Conservation (phyloP, 2,797 vertebrate genomes). For the Tangara arthus region DNA sequence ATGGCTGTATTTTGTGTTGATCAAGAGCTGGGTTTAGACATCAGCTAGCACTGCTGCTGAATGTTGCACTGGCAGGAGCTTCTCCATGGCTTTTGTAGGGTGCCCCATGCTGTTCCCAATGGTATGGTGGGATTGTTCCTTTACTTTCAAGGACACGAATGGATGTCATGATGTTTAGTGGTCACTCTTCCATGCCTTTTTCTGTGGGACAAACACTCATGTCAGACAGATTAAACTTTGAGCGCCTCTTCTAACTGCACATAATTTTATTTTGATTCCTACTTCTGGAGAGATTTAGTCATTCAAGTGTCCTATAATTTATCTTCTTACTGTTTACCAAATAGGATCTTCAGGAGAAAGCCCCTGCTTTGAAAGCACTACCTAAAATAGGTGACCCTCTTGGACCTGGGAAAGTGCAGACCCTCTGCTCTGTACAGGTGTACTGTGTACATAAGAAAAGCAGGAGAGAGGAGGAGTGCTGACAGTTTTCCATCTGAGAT, state of each 20-base stretch:
- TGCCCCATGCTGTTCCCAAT: not conserved
- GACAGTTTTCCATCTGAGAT: not conserved
- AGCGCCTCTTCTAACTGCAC: not conserved
- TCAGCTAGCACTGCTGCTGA: not conserved
- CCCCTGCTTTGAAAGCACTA: not conserved
- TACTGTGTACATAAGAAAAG: not conserved
- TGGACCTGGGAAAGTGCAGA: not conserved
- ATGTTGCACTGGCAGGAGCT: not conserved
- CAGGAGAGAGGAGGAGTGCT: not conserved
- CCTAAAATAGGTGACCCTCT: not conserved
- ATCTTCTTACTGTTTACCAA: not conserved
- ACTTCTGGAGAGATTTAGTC: not conserved
- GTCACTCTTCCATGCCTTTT: not conserved
- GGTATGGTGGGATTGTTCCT: not conserved
- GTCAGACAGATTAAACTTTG: not conserved
- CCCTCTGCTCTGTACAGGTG: not conserved
- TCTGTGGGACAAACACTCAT: not conserved
- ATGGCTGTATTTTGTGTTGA: not conserved
- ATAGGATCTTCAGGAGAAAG: not conserved
- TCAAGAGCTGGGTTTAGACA: not conserved
- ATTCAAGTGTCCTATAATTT: not conserved
- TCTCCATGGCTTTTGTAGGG: not conserved
- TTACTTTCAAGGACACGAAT: not conserved
- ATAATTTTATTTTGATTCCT: not conserved
- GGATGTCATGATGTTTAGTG: rapidly evolving